A percentile compares a stretch with the other conserved stretches of the same genome.
Evolutionary conservation across 2,888 invertebrate genomes (phyloP).

Genomic region (Hypena proboscidalis): DNA sequence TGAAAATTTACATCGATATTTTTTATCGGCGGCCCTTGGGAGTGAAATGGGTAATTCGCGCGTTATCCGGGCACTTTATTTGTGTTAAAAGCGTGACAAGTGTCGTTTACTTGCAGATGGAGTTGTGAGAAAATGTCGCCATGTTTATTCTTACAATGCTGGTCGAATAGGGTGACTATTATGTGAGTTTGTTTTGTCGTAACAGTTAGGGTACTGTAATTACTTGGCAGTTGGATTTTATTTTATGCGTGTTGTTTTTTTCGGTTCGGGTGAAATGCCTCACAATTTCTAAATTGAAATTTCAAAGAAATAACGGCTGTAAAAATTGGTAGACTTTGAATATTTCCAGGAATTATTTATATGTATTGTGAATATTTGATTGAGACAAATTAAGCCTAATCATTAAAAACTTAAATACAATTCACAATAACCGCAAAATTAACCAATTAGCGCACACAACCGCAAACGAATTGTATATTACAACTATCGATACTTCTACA

Average conservation of each 20-base stretch:
- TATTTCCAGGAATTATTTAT: no score
- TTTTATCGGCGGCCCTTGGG: slow-evolving; percentile 45
- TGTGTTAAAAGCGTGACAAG: slow-evolving; percentile 60
- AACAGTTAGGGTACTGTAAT: not conserved
- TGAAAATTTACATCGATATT: slow-evolving; percentile 47
- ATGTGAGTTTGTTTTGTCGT: slow-evolving; percentile 41
- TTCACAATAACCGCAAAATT: no score
- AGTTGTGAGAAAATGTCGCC: slow-evolving; percentile 49
- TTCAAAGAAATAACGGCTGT: no score
- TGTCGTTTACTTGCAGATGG: slow-evolving; percentile 54
- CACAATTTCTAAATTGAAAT: no score
- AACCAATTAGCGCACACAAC: no score
- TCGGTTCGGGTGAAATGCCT: no score
- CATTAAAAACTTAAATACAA: no score
- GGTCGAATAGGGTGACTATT: slow-evolving; percentile 42
- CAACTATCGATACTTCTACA: slow-evolving; percentile 25
- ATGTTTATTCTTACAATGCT: slow-evolving; percentile 41
- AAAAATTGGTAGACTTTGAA: no score
- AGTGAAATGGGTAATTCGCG: slow-evolving; percentile 50
- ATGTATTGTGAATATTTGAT: no score
- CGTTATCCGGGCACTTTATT: slow-evolving; percentile 43
- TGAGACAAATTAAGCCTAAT: no score
- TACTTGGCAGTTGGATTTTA: not conserved
- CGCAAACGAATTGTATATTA: slow-evolving; percentile 26
- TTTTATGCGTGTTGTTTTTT: not conserved